A percentile compares a stretch with the other conserved stretches of the same genome.
These are phyloP conservation scores for Macrophya annulata DNA, from an alignment of 2,888 invertebrate species.

Conservation along the genomic window DNA sequence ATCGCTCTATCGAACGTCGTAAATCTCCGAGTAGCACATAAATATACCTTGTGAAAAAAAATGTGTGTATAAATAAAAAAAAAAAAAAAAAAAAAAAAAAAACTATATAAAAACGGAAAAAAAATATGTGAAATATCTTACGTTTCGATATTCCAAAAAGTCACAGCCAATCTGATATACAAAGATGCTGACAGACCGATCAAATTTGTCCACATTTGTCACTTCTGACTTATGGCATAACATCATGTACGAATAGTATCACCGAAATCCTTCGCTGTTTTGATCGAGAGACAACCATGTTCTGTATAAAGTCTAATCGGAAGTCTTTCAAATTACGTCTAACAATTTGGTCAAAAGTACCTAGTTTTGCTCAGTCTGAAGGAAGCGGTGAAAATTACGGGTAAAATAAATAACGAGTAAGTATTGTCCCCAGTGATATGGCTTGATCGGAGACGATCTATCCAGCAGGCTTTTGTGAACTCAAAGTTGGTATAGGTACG, in stretches of 20 bases:
- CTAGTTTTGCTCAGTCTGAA: slow-evolving; percentile 8
- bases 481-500: neutral
- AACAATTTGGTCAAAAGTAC: neutral
- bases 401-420: neutral
- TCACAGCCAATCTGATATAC: slow-evolving; percentile 17
- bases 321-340: neutral
- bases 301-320: slow-evolving; percentile 15
- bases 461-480: slow-evolving; percentile 5
- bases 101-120: neutral
- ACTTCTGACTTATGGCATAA: neutral
- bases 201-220: slow-evolving; percentile 38
- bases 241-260: neutral
- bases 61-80: neutral
- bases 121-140: slow-evolving; percentile 35
- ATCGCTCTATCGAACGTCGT: slow-evolving; percentile 30
- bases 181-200: slow-evolving; percentile 11
- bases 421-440: slow-evolving; percentile 1
- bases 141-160: slow-evolving; percentile 15
- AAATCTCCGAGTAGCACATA: slow-evolving; percentile 28
- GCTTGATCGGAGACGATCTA: neutral
- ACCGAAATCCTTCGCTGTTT: neutral
- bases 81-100: neutral
- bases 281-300: slow-evolving; percentile 3
- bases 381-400: neutral
- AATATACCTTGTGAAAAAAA: slow-evolving; percentile 15